Percentiles rank a stretch among this genome's conserved stretches.
phyloP scores from a whole-genome alignment of 2,797 vertebrate genomes.

The Melanotaenia maccullochi region DNA sequence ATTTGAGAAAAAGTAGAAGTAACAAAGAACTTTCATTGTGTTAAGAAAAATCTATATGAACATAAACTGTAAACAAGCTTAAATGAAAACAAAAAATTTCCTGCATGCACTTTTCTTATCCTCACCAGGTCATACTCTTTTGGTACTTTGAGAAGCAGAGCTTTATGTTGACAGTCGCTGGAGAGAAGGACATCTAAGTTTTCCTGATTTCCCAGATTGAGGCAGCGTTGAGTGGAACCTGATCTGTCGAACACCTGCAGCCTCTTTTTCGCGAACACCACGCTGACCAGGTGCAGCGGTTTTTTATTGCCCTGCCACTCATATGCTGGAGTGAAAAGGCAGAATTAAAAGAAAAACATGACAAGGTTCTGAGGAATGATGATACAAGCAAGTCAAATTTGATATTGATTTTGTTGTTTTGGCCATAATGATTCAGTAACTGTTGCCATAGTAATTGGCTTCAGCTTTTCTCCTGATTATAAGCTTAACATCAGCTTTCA shows the following conservation, averaged over 20 bases:
- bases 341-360: neutral
- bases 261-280: slow-evolving; percentile 83
- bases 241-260: slow-evolving; percentile 85
- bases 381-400: neutral
- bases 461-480: slow-evolving; percentile 5
- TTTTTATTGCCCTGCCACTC: slow-evolving; percentile 90
- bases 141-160: slow-evolving; percentile 89
- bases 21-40: neutral
- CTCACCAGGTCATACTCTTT: slow-evolving; percentile 94
- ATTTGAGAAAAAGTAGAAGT: slow-evolving; percentile 2
- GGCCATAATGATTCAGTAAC: neutral
- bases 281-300: slow-evolving; percentile 76
- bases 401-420: neutral
- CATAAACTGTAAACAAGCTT: neutral
- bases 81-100: slow-evolving; percentile 1
- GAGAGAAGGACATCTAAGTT: slow-evolving; percentile 85
- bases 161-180: slow-evolving; percentile 81
- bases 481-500: neutral
- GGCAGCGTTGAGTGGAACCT: slow-evolving; percentile 79
- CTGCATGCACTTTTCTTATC: slow-evolving; percentile 16
- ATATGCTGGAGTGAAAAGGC: slow-evolving; percentile 75
- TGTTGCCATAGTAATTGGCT: neutral
- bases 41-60: neutral
- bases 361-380: neutral
- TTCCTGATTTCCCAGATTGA: slow-evolving; percentile 81